Base-by-base conservation (phyloP, 2,797 vertebrate species). In the Schizothorax lantsangensis region DNA sequence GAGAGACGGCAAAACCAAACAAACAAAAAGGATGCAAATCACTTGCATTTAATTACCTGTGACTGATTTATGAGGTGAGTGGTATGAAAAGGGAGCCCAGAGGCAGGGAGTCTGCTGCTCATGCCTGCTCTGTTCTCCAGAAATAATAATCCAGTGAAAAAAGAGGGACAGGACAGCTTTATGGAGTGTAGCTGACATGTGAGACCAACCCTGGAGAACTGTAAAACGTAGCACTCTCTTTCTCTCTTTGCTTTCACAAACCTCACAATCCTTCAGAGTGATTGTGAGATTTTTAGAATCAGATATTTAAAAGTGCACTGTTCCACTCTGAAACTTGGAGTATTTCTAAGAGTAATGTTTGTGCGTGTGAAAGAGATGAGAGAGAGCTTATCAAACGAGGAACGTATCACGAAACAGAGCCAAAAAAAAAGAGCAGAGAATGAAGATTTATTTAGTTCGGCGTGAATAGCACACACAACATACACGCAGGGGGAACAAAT, bases 41-140 rank as follows among this genome's bases (percentile, higher is more conserved):
- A 95, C 94, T 95, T 93, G 93, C 93, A 94, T 95, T 95, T 96
- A 95, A 96, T 96, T 95, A 95, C 95, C 95, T 96, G 95, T 94
- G 95, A 94, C 94, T 96, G 95, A 96, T 94, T 95, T 96, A 96
- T 96, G 95, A 95, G 95, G 94, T 95, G 95, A 94, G 92, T 94
- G 93, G 94, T 94, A 94, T 94, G 95, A 93, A 94, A 93, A 93
- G 92, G 92, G 93, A 92, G 93, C 93, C 95, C 93, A 87, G 90
- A 91, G 94, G 94, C 93, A 92, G 91, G 90, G 92, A 93, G 92
- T 93, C 93, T 93, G 93, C 91, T 90, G 77, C 81, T 89, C 73
- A 87, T 91, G 90, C 91, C 93, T 92, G 90, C 90, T 93, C 92
- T 93, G 93, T 94, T 95, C 93, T 95, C 94, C 94, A 93, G 92